phyloP scores from a whole-genome alignment of 1,140 invertebrate genomes.

The Lysiphlebus fabarum region DNA sequence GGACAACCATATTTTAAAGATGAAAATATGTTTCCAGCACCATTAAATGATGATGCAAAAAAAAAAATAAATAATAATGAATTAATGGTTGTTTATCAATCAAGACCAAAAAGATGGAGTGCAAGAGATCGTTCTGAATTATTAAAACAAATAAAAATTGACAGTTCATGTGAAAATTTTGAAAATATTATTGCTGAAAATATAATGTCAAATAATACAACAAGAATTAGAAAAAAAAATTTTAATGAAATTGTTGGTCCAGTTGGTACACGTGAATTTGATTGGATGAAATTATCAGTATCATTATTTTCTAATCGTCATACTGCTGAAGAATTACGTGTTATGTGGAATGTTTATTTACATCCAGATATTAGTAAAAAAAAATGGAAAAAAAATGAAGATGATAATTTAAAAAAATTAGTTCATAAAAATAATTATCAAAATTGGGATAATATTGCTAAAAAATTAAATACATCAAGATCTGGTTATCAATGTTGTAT shows the following conservation, averaged over 20 bases:
- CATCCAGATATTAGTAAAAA: slow-evolving; percentile 64
- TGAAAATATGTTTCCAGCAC: slow-evolving; percentile 38
- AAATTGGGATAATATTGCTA: slow-evolving; percentile 65
- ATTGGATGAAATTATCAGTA: slow-evolving; percentile 55
- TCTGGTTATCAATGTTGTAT: slow-evolving; percentile 66
- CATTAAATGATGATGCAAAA: slow-evolving; percentile 45
- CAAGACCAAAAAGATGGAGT: slow-evolving; percentile 39
- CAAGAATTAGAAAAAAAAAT: slow-evolving; percentile 24
- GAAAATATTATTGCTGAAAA: background rate
- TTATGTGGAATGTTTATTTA: slow-evolving; percentile 67
- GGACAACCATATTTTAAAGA: slow-evolving; percentile 56
- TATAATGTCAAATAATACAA: slow-evolving; percentile 11
- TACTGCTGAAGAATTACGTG: slow-evolving; percentile 55
- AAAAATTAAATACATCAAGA: slow-evolving; percentile 56
- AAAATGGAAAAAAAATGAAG: slow-evolving; percentile 61
- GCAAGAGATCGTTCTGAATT: slow-evolving; percentile 9
- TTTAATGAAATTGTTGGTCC: slow-evolving; percentile 36
- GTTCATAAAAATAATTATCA: slow-evolving; percentile 54
- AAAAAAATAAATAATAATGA: slow-evolving; percentile 43
- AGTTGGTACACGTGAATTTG: slow-evolving; percentile 40
- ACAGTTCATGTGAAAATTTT: background rate
- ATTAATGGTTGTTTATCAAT: slow-evolving; percentile 40
- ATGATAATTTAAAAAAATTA: slow-evolving; percentile 51
- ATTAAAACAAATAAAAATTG: background rate
- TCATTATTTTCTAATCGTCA: slow-evolving; percentile 53